phyloP scores from a whole-genome alignment of 2,797 vertebrate genomes.

The Rhynchonycteris naso region DNA sequence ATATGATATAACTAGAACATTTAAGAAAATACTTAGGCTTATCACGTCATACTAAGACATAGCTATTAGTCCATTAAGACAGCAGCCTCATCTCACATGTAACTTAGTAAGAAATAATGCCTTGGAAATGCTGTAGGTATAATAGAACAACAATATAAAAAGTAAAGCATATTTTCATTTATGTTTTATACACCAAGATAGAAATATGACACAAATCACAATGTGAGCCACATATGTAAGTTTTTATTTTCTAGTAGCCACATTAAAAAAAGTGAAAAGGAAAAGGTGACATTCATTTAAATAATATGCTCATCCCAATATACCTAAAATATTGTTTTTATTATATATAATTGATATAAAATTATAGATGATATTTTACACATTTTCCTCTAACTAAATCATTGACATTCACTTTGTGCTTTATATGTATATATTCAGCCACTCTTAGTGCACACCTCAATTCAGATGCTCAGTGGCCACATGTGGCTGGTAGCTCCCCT shows the following conservation, averaged over 20 bases:
- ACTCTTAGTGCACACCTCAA: neutral
- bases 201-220: conserved; percentile 2
- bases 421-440: neutral
- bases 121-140: neutral
- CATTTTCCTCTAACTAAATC: neutral
- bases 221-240: neutral
- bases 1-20: neutral
- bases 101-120: neutral
- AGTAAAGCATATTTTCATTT: neutral
- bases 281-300: neutral
- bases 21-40: neutral
- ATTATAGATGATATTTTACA: neutral
- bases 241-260: neutral
- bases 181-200: neutral
- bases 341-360: neutral
- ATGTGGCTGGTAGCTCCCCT: neutral
- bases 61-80: neutral
- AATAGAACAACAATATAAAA: neutral
- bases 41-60: neutral
- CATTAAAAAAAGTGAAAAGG: neutral
- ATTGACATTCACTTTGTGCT: neutral
- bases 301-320: neutral
- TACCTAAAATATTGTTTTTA: neutral
- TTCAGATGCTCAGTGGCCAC: neutral
- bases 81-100: neutral